Base-by-base conservation (phyloP, 1,140 invertebrate genomes). In the Steinernema khuongi region DNA sequence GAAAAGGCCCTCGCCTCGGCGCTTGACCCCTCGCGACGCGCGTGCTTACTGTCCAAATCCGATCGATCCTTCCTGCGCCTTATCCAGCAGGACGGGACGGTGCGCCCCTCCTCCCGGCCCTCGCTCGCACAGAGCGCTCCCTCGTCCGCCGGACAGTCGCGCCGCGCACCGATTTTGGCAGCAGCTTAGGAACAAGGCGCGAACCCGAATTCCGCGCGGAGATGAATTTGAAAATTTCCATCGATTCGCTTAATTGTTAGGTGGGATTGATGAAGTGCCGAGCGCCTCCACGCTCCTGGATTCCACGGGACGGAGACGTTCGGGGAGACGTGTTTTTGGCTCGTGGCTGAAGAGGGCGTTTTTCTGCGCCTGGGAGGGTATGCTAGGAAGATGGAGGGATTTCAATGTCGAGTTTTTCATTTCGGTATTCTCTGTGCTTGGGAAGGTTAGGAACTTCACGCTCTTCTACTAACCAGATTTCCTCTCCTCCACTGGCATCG, bases 41-140 rank as follows among this genome's bases (percentile, higher is more conserved):
- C 50, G 50, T 60, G 50, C 50, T 60, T 60, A 60, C 50, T 60
- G 50, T 60, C 50, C 50, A 60, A 60, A 60, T 60, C 50, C 50
- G 50, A 60, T 60, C 50, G 50, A 60, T 60, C 50, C 50, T 60
- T 60, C 50, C 50, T 22, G 7, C 50, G 4, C 50, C 22, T 22
- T 11, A 7, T 7, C 50, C 7, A 7, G 50, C 19, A 60, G 50
- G 14, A 26, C 19, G 14, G 14, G 19, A 22, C 50, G 19, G 36
- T 7, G 7, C 50, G 50, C 14, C 50, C 26, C 14, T 60, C 36
- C 36, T 14, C 50, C 7, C 50, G 50, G 14, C 50, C 50, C 50
- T 22, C 26, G 50, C 50, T n/a, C 50, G 50, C 50, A 60, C 50
- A n/a, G n/a, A n/a, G 50, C 50, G 19, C 50, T 17, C 4, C 22